Base-by-base conservation (phyloP, 1,140 invertebrate species). In the Heliothis virescens region DNA sequence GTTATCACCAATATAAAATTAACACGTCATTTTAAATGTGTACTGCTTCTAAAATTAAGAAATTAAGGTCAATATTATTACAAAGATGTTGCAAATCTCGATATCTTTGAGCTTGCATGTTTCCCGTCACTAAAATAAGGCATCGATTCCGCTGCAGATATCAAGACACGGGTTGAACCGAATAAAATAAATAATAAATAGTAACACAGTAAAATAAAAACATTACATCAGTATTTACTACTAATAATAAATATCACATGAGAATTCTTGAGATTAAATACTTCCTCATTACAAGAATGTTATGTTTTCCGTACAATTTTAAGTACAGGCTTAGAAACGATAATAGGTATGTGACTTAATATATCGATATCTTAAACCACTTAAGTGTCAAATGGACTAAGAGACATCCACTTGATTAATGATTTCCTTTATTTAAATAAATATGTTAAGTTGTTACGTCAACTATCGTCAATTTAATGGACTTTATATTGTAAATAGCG, bases 231-330 rank as follows among this genome's bases (percentile, higher is more conserved):
- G 1, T 65, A 34, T 48, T 41, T 41, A 41, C 34, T 41, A 48
- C 10, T n/a, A 65, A 65, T 65, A 47, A 65, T 65, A 47, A 65
- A 65, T 16, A 18, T 41, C 57, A 59, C 12, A 59, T 21, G 18
- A 59, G 57, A 21, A 65, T 65, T 65, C 62, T 48, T n/a, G 16
- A 65, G 34, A 48, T 47, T 11, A 63, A 65, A 48, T 65, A 16
- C 34, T 65, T 65, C 62, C 62, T 65, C 9, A 16, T 47, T 65
- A 4, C 34, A 65, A 65, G 62, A 65, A 65, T 65, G 41, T 18
- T 15, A n/a, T 41, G 4, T 18, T 47, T 65, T 65, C 34, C 16
- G 34, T 12, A 47, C n/a, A 47, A 47, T 65, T 65, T 47, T 65
- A 65, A 65, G 62, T 65, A 48, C 41, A 41, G 41, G 11, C 41